Conservation (phyloP, 2,888 invertebrate species). For the Agriopis marginaria region DNA sequence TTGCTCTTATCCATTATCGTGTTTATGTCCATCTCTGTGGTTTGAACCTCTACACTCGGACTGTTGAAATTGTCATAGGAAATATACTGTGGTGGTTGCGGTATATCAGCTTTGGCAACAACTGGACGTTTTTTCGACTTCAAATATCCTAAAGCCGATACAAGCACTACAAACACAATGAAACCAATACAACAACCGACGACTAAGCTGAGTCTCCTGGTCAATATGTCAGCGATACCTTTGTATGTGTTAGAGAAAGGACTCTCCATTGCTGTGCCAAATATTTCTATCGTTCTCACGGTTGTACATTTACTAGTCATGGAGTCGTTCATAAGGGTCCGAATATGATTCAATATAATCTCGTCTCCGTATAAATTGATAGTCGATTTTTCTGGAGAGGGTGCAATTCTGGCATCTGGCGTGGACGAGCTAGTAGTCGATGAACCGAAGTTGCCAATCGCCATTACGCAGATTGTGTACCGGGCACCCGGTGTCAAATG, state of each 20-base stretch:
- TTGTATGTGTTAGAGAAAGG: slow-evolving; percentile 88
- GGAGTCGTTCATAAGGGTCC: slow-evolving; percentile 87
- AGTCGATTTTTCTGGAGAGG: slow-evolving; percentile 70
- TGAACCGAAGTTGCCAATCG: slow-evolving; percentile 89
- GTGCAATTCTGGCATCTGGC: slow-evolving; percentile 84
- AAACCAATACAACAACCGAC: slow-evolving; percentile 95
- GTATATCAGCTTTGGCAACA: slow-evolving; percentile 89
- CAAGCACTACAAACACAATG: slow-evolving; percentile 93
- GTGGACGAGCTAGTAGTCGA: slow-evolving; percentile 72
- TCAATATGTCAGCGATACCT: slow-evolving; percentile 91
- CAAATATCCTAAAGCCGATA: slow-evolving; percentile 93
- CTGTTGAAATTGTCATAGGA: slow-evolving; percentile 88
- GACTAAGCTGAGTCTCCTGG: slow-evolving; percentile 93
- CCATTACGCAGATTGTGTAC: slow-evolving; percentile 95
- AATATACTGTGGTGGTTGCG: slow-evolving; percentile 92
- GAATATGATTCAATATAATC: slow-evolving; percentile 80
- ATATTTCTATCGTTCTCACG: slow-evolving; percentile 90
- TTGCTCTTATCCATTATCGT: slow-evolving; percentile 79
- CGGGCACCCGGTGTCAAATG: slow-evolving; percentile 92
- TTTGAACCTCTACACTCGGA: slow-evolving; percentile 73
- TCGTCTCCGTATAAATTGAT: slow-evolving; percentile 86
- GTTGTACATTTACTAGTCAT: slow-evolving; percentile 92
- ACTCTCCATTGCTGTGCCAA: slow-evolving; percentile 87
- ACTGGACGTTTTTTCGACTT: slow-evolving; percentile 94
- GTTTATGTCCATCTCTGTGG: slow-evolving; percentile 79